Base-by-base conservation (phyloP, 2,888 invertebrate genomes). In the Eledone cirrhosa region DNA sequence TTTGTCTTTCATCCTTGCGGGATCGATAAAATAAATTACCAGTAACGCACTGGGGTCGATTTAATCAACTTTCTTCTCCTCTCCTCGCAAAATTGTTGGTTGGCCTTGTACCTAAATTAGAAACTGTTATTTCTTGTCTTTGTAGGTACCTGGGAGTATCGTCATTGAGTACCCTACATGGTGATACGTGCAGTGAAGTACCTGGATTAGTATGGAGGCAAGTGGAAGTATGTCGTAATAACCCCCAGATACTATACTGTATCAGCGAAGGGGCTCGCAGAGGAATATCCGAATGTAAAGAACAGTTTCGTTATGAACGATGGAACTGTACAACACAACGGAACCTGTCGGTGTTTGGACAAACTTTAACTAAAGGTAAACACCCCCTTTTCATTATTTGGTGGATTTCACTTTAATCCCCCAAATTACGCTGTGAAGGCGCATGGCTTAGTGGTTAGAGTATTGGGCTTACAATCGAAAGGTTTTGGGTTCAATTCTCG, bases 281-380 rank as follows among this genome's bases (percentile, higher is more conserved):
- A 63, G 93, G 92, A 47, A 92, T 93, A 81, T 85, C 89, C 48
- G 93, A 93, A 85, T 93, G 93, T 83, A 92, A 93, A 85, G 89
- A 89, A 78, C 93, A 93, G 87, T 93, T 93, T 87, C 88, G 90
- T 77, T 90, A 91, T 84, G 92, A 93, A 85, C 88, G 93, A 19
- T 93, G 93, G 93, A 93, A 93, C 87, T 93, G 93, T 83, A 91
- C 92, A 3, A 87, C 89, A 0, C 81, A 82, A 77, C 81, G 79
- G 80, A 88, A 85, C 78, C 90, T 91, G 81, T 91, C 91, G 72
- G 91, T 92, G n/a, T 92, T 92, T 84, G 92, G 92, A 31, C 90
- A 91, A 82, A 91, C 92, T 33, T 86, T 92, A n/a, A 90, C 91
- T 79, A 89, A 91, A 90, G 92, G 93, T 93, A 87, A 85, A 89